Percentiles rank a stretch among this genome's conserved stretches.
Conservation (phyloP, 2,888 invertebrate species). For the Erebia ligea region DNA sequence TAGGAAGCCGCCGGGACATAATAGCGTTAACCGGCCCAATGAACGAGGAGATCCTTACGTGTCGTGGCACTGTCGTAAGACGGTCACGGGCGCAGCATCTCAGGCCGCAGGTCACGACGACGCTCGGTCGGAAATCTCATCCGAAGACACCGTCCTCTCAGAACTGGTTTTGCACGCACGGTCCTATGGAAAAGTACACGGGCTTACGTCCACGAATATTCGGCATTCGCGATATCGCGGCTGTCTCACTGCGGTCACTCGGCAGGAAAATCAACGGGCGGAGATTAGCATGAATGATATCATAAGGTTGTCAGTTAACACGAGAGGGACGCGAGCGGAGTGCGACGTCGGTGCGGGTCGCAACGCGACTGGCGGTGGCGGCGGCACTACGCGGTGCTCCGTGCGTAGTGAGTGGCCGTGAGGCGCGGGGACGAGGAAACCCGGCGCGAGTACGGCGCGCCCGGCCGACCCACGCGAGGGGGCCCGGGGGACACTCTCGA, state of each 20-base stretch:
- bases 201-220: constrained; percentile 72
- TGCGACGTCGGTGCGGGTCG: constrained; percentile 78
- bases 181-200: constrained; percentile 74
- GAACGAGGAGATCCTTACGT: constrained; percentile 80
- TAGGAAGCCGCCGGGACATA: constrained; percentile 74
- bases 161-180: constrained; percentile 71
- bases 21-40: constrained; percentile 65
- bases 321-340: constrained; percentile 47
- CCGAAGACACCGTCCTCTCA: constrained; percentile 67
- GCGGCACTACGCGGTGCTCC: constrained; percentile 77
- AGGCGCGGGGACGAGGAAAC: constrained; percentile 84
- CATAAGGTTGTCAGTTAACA: constrained; percentile 57
- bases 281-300: constrained; percentile 79
- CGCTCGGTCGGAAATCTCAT: constrained; percentile 71
- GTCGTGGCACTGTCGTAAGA: constrained; percentile 80
- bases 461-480: constrained; percentile 61
- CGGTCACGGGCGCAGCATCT: constrained; percentile 81
- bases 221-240: constrained; percentile 75
- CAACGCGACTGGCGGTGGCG: constrained; percentile 71
- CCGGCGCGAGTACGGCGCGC: constrained; percentile 80
- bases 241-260: constrained; percentile 70
- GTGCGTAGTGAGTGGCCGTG: constrained; percentile 83
- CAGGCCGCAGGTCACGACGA: constrained; percentile 74
- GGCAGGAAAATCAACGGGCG: constrained; percentile 76
- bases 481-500: constrained; percentile 53